These are phyloP conservation scores for Muricea muricata DNA, from an alignment of 92 coral and sea anemone genomes.

Conservation along the genomic window DNA sequence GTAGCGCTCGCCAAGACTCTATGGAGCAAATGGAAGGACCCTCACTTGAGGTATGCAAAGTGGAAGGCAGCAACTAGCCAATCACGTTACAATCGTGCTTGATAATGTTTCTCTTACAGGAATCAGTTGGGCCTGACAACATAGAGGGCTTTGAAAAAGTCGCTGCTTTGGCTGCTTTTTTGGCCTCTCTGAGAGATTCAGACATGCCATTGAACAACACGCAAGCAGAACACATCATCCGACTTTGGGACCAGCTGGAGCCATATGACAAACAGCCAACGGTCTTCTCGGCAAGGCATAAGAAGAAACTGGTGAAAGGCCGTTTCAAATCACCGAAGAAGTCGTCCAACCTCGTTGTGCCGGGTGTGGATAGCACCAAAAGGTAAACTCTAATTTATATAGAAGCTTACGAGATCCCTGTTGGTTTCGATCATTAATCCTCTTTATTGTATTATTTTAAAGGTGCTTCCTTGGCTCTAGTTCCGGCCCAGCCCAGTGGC, in stretches of 20 bases:
- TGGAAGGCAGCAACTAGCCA: background rate
- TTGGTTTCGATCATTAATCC: too few species aligned
- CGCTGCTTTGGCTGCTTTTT: constrained; percentile 49
- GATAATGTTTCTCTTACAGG: constrained; percentile 25
- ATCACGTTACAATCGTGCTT: background rate
- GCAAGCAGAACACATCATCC: constrained; percentile 53
- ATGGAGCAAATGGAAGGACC: constrained; percentile 42
- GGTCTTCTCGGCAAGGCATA: constrained; percentile 54
- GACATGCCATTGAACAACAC: constrained; percentile 35
- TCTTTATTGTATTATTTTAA: background rate
- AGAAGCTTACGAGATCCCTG: background rate
- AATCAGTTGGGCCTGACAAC: constrained; percentile 63
- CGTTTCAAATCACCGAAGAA: constrained; percentile 53
- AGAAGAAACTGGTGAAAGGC: too few species aligned
- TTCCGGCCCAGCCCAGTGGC: constrained; percentile 74
- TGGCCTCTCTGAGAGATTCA: constrained; percentile 45
- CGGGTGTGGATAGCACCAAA: constrained; percentile 61
- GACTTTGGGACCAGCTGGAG: constrained; percentile 59
- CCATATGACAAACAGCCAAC: constrained; percentile 55
- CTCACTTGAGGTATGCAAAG: constrained; percentile 22
- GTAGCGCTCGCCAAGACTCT: constrained; percentile 19
- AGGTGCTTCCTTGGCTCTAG: constrained; percentile 68
- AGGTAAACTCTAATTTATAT: constrained; percentile 30
- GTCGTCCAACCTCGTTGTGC: constrained; percentile 32
- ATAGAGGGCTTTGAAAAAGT: constrained; percentile 60